Percentiles rank a stretch among this genome's conserved stretches.
Evolutionary conservation across 2,888 invertebrate genomes (phyloP).

Genomic region (Melolontha melolontha): DNA sequence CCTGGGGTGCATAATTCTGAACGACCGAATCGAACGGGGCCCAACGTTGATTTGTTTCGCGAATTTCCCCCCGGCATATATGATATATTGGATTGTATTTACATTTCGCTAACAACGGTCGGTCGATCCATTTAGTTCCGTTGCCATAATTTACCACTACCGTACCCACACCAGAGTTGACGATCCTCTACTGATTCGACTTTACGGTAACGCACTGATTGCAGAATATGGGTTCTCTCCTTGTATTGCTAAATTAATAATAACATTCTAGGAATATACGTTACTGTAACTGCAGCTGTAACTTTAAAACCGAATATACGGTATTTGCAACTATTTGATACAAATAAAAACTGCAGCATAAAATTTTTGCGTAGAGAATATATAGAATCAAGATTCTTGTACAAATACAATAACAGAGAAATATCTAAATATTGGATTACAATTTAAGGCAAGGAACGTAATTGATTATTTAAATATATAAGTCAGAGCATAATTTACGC

Average conservation of each 20-base stretch:
- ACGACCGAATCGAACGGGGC: constrained; percentile 23
- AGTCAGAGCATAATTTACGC: too few species aligned
- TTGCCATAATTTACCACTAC: constrained; percentile 26
- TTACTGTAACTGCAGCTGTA: too few species aligned
- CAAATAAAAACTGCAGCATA: too few species aligned
- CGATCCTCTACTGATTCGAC: neutral
- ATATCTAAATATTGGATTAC: too few species aligned
- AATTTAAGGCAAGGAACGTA: too few species aligned
- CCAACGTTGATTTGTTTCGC: constrained; percentile 29
- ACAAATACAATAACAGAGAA: too few species aligned
- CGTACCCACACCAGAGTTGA: constrained; percentile 8
- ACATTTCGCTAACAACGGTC: constrained; percentile 35
- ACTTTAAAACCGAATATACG: too few species aligned
- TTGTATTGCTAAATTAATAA: constrained; percentile 9
- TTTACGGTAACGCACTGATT: neutral
- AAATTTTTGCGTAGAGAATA: too few species aligned
- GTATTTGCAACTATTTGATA: too few species aligned
- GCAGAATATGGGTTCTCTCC: neutral
- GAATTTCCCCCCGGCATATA: constrained; percentile 35
- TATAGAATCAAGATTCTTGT: too few species aligned
- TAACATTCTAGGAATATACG: too few species aligned
- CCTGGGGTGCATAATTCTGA: constrained; percentile 33
- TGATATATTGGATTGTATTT: constrained; percentile 37
- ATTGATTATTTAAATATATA: too few species aligned
- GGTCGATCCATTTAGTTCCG: constrained; percentile 33